Evolutionary conservation across 2,113 vertebrate species (phyloP).

Genomic region (Abramis brama): DNA sequence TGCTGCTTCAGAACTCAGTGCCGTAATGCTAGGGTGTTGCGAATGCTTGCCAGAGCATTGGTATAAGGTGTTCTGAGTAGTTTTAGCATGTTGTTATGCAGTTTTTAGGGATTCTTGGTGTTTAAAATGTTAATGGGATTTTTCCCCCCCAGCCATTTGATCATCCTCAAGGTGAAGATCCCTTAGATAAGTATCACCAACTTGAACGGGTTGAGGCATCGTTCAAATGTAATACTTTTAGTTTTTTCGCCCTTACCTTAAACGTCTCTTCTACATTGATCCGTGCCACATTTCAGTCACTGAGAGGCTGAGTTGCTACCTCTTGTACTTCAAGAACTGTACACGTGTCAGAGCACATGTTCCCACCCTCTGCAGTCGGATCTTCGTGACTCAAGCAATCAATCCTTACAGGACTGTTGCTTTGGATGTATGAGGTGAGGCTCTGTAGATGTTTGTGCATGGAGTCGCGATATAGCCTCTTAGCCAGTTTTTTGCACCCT

Average conservation of each 20-base stretch:
- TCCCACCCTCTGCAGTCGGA: neutral
- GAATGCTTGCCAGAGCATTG: neutral
- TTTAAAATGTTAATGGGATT: neutral
- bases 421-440: conserved; percentile 55
- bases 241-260: neutral
- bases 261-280: neutral
- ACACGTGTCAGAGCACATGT: neutral
- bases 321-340: neutral
- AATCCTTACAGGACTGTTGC: neutral
- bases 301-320: neutral
- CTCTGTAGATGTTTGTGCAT: conserved; percentile 49
- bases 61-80: neutral
- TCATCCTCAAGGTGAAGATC: neutral
- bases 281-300: neutral
- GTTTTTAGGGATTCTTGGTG: neutral
- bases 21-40: neutral
- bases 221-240: neutral
- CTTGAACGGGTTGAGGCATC: neutral
- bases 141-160: neutral
- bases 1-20: neutral
- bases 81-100: neutral
- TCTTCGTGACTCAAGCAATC: neutral
- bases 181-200: neutral
- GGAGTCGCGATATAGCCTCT: conserved; percentile 58
- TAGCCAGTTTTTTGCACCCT: conserved; percentile 59